Base-by-base conservation (phyloP, 2,113 vertebrate genomes). In the Psittacus erithacus region DNA sequence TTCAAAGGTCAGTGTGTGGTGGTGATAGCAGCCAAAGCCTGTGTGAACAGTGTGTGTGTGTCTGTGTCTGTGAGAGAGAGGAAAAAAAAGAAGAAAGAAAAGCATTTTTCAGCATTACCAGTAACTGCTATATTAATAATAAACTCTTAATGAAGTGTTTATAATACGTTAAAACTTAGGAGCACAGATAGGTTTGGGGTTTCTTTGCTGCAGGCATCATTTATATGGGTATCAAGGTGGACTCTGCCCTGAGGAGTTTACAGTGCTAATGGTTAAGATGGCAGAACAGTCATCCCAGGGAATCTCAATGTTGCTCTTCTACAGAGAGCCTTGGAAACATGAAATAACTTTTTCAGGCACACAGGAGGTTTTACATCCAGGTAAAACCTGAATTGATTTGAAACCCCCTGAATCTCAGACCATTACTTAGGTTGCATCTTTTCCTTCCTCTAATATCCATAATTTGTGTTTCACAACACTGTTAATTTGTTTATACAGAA, bases 1-100 rank as follows among this genome's bases (percentile, higher is more conserved):
- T 98, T 97, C 97, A 98, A 98, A 98, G 98, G 98, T 98, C 98
- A 98, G 75, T 96, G 95, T 90, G 90, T 97, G 97, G 86, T 94
- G 82, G 86, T 0, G 24, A 93, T 86, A 44, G 88, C 83, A 92
- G 97, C 96, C 95, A 96, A 94, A 97, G 94, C 53, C 95, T 96
- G 90, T 94, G 69, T 93, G 92, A 94, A 92, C 5, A 5, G 71
- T 1, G 23, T 17, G 39, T 81, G 95, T 94, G 80, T 59, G 75
- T 25, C 65, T 73, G 29, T 39, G 53, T 74, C 55, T 88, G 50
- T 60, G 47, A 69, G 81, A 46, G 60, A 41, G 47, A 22, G 20
- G 73, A 63, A 91, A 88, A 93, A 95, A 82, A 88, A 24, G 33
- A 71, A 86, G 38, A n/a, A 88, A 86, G 16, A 80, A 82, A 90